phyloP scores from a whole-genome alignment of 2,113 vertebrate species.

The Xiphorhynchus elegans region DNA sequence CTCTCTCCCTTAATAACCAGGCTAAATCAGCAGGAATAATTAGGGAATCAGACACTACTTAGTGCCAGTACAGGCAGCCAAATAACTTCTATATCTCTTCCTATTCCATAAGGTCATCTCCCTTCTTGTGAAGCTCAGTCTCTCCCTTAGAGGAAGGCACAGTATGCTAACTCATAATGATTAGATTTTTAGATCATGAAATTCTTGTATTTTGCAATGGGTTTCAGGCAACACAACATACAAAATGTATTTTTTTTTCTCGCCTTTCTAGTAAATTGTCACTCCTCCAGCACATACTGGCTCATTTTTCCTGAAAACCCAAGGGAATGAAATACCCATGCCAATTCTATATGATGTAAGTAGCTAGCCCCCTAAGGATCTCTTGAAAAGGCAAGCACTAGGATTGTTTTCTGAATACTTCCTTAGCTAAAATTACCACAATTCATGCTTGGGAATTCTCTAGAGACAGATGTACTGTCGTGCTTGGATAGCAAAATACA shows the following conservation, averaged over 20 bases:
- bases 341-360: neutral
- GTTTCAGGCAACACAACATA: neutral
- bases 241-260: neutral
- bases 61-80: conserved; percentile 28
- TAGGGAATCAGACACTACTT: conserved; percentile 67
- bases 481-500: conserved; percentile 33
- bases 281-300: neutral
- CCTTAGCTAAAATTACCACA: conserved; percentile 4
- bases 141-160: neutral
- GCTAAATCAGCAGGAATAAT: conserved; percentile 57
- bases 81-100: conserved; percentile 37
- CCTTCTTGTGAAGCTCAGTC: neutral
- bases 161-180: neutral
- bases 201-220: neutral
- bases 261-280: conserved; percentile 23
- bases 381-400: conserved; percentile 15
- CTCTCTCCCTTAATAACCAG: conserved; percentile 49
- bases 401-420: neutral
- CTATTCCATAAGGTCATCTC: neutral
- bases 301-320: conserved; percentile 5
- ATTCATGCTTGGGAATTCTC: conserved; percentile 39
- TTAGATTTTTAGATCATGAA: neutral
- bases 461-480: conserved; percentile 34
- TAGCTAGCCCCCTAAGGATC: neutral
- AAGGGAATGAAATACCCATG: neutral